Evolutionary conservation across 2,113 vertebrate species (phyloP), one percentile per base, ranked within the genome.

Genomic region (Gobiocypris rarus): DNA sequence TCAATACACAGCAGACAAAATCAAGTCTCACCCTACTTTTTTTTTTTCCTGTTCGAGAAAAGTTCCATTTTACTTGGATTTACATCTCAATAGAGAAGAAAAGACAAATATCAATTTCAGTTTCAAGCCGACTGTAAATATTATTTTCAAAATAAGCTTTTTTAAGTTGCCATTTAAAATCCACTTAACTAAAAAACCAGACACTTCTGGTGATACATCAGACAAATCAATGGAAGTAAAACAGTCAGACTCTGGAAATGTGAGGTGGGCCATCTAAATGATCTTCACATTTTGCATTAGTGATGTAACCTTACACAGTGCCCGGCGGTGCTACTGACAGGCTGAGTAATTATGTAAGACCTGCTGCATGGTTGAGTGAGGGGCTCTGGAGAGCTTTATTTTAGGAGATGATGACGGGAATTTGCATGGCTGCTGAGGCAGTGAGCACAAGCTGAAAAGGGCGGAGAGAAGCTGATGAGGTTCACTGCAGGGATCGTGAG

Each of bases 321-420:
- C 75, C 84, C 67, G 13, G 28, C 58, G 13, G n/a, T 34, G 86
- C 76, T 48, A 79, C 87, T 87, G 89, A 91, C 76, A 85, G 52
- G 79, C 45, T 14, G 69, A 81, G 75, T 77, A 79, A 87, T 91
- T 90, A 86, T 84, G 87, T 89, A 89, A 90, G 78, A 58, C 85
- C 73, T 89, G 86, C 81, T 75, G 52, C 14, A 26, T 84, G 81
- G 83, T 80, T 74, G 75, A 80, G 83, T 69, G 76, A 84, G n/a
- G 83, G 82, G 84, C 86, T 84, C 73, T 56, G 63, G 73, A 85
- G 79, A 89, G 82, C 61, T 86, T 89, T 80, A 86, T 83, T 89
- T 86, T 75, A 77, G n/a, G 63, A 61, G 77, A 87, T 74, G 75
- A 83, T 69, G 84, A 85, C 22, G 59, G 73, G 69, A 41, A 52